These are phyloP conservation scores for Anolis sagrei DNA, from an alignment of 2,113 vertebrate species.

Conservation along the genomic window DNA sequence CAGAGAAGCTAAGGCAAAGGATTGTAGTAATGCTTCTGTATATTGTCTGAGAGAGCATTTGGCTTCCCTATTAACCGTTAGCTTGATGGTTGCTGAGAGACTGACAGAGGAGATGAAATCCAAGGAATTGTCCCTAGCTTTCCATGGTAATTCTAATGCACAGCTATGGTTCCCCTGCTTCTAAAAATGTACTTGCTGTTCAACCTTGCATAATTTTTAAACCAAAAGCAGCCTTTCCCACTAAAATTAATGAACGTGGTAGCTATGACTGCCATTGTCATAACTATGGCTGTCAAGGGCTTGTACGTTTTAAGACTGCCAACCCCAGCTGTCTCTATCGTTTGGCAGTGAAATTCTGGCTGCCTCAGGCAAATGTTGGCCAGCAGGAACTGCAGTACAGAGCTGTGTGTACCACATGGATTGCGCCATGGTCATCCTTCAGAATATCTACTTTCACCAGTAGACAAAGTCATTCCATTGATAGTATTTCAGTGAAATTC, in stretches of 20 bases:
- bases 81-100: slow-evolving; percentile 50
- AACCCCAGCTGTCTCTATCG: no score
- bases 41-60: slow-evolving; percentile 49
- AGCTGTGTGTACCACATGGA: background rate
- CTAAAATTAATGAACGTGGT: background rate
- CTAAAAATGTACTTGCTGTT: slow-evolving; percentile 37
- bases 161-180: background rate
- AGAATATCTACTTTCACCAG: background rate
- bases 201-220: slow-evolving; percentile 19
- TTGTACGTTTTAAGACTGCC: background rate
- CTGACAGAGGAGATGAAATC: slow-evolving; percentile 27
- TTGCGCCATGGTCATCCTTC: background rate
- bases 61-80: slow-evolving; percentile 50
- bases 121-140: slow-evolving; percentile 18
- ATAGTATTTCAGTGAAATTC: no score
- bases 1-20: slow-evolving; percentile 48
- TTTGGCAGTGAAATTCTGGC: background rate
- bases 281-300: background rate
- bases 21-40: slow-evolving; percentile 56
- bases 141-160: slow-evolving; percentile 42
- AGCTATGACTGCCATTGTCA: background rate
- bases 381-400: background rate
- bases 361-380: background rate
- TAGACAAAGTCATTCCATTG: background rate
- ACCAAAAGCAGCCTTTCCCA: background rate